Conservation (phyloP, 2,888 invertebrate species). For the Clusia tigrina region DNA sequence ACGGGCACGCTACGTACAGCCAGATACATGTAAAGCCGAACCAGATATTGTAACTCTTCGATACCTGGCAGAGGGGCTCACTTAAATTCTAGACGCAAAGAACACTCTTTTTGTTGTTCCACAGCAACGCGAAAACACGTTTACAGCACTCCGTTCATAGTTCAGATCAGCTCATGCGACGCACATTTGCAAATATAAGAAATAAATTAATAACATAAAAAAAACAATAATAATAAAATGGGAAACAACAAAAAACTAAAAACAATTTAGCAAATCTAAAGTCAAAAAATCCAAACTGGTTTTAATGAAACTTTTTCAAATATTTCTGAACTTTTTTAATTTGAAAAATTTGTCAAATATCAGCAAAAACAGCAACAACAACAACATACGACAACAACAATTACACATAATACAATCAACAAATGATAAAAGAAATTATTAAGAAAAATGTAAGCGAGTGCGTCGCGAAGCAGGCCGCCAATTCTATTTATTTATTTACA, state of each 20-base stretch:
- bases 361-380: too few relatives aligned
- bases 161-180: too few relatives aligned
- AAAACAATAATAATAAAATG: too few relatives aligned
- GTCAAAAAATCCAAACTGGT: not conserved
- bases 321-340: not conserved
- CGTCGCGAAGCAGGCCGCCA: too few relatives aligned
- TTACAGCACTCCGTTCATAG: too few relatives aligned
- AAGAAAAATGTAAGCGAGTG: too few relatives aligned
- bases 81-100: slow-evolving; percentile 1
- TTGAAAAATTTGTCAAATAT: not conserved
- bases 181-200: not conserved
- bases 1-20: not conserved
- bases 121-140: not conserved
- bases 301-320: not conserved
- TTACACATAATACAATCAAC: too few relatives aligned
- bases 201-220: not conserved
- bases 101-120: not conserved
- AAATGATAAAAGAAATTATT: too few relatives aligned
- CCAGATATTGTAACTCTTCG: not conserved
- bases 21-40: slow-evolving; percentile 3
- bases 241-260: too few relatives aligned
- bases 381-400: too few relatives aligned
- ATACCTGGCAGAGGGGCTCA: not conserved
- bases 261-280: not conserved
- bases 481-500: too few relatives aligned